Evolutionary conservation across 2,113 vertebrate species (phyloP), one percentile per base, ranked within the genome.

Genomic region (Sapajus apella): DNA sequence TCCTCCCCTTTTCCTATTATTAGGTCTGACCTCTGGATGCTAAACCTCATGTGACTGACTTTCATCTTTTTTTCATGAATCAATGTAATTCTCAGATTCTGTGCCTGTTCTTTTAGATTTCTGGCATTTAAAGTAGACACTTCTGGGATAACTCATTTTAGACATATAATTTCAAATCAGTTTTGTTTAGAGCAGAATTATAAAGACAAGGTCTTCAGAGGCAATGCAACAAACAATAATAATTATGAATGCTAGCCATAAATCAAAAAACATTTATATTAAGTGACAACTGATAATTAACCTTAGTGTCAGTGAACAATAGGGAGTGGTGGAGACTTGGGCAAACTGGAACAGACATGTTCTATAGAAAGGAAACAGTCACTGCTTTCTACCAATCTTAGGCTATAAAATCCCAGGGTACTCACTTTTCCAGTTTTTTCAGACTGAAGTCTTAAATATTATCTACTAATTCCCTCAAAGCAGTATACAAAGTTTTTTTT

Each of bases 141-240:
- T 93, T 91, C 16, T 35, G 20, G 30, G 8, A 79, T 45, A 82
- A 87, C 17, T 45, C 17, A 75, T 52, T 32, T 58, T 52, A 85
- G 10, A 58, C 3, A 64, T 43, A 40, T 32, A 81, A 90, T 40
- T 75, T 90, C 40, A 94, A 90, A 58, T 80, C 5, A 45, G 5
- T 83, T 92, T 87, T 87, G 75, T 79, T 68, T 87, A 70, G 32
- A 72, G 68, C 5, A 94, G 37, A 95, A 90, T 27, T 91, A 3
- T 47, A 75, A 91, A 43, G 20, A 45, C 16, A 27, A 70, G 10
- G 2, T 92, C 10, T 61, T 96, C 45, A 90, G 35, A 87, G 50
- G 30, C 40, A 81, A 89, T 43, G 55, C 10, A 95, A 25, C 8
- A 43, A 86, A 77, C 9, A 96, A 37, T 82, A 21, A 92, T 73